A percentile compares a stretch with the other conserved stretches of the same genome.
These are phyloP conservation scores for Puntigrus tetrazona DNA, from an alignment of 2,113 vertebrate genomes.

Conservation along the genomic window DNA sequence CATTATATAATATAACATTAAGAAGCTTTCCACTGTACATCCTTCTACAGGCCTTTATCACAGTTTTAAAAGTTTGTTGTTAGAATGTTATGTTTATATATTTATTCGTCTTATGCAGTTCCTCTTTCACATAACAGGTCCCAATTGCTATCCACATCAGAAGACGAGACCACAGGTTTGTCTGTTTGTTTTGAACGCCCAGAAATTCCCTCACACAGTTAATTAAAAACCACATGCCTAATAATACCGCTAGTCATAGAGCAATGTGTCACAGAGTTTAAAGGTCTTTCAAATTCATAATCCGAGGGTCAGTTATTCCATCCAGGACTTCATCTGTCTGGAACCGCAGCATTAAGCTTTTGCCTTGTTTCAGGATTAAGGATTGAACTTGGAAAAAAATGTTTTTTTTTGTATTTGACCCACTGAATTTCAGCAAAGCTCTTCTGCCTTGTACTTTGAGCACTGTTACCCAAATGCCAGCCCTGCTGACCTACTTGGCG, in stretches of 20 bases:
- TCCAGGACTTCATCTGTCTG: not conserved
- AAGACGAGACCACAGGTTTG: slow-evolving; percentile 20
- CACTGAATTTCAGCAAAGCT: slow-evolving; percentile 13
- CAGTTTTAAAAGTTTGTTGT: not conserved
- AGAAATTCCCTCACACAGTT: not conserved
- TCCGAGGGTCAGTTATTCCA: not conserved
- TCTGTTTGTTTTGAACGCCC: not conserved
- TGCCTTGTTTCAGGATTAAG: slow-evolving; percentile 12
- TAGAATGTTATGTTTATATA: not conserved
- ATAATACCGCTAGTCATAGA: not conserved
- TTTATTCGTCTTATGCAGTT: not conserved
- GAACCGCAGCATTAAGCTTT: not conserved
- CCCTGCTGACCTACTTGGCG: slow-evolving; percentile 11
- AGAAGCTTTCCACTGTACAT: not conserved
- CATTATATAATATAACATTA: too few species aligned
- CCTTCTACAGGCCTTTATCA: not conserved
- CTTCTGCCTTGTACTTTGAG: slow-evolving; percentile 36
- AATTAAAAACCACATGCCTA: not conserved
- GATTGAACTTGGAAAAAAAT: not conserved
- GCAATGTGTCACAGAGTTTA: not conserved
- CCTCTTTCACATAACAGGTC: slow-evolving; percentile 16
- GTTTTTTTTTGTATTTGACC: not conserved
- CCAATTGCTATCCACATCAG: slow-evolving; percentile 3
- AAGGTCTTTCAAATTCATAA: slow-evolving; percentile 22
- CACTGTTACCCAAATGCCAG: not conserved